A percentile compares a stretch with the other conserved stretches of the same genome.
phyloP scores from a whole-genome alignment of 2,113 vertebrate genomes.

The Ovibos moschatus region DNA sequence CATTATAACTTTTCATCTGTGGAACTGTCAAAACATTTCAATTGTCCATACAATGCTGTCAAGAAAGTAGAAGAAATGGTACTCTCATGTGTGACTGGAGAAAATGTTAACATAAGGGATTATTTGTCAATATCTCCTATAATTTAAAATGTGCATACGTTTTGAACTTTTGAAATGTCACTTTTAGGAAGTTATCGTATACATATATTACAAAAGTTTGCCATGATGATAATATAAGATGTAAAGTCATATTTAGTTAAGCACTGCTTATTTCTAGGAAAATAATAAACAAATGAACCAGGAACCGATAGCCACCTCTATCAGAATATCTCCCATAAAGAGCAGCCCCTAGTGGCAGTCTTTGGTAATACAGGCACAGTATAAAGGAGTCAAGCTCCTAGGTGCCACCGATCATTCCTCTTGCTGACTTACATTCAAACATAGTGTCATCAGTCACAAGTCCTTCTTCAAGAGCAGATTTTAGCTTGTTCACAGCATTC shows the following conservation, averaged over 20 bases:
- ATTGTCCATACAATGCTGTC: not conserved
- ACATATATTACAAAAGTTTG: not conserved
- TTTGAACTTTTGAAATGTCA: conserved; percentile 13
- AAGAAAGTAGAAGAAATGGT: not conserved
- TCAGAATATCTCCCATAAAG: not conserved
- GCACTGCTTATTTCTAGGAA: not conserved
- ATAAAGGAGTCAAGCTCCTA: not conserved
- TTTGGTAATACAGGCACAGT: not conserved
- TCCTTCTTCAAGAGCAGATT: rapidly evolving
- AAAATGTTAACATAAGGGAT: not conserved
- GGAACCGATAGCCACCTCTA: not conserved
- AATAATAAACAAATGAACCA: not conserved
- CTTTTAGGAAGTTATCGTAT: not conserved
- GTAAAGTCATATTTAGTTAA: not conserved
- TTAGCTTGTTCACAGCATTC: not conserved
- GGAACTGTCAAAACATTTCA: not conserved
- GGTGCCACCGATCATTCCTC: not conserved
- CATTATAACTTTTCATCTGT: not conserved
- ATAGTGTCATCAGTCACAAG: rapidly evolving
- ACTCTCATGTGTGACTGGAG: not conserved
- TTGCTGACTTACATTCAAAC: not conserved
- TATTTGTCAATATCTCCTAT: not conserved
- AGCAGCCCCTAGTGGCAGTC: not conserved
- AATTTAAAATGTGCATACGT: not conserved
- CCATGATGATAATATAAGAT: not conserved